phyloP scores from a whole-genome alignment of 2,888 invertebrate species.

The Mythimna vitellina region DNA sequence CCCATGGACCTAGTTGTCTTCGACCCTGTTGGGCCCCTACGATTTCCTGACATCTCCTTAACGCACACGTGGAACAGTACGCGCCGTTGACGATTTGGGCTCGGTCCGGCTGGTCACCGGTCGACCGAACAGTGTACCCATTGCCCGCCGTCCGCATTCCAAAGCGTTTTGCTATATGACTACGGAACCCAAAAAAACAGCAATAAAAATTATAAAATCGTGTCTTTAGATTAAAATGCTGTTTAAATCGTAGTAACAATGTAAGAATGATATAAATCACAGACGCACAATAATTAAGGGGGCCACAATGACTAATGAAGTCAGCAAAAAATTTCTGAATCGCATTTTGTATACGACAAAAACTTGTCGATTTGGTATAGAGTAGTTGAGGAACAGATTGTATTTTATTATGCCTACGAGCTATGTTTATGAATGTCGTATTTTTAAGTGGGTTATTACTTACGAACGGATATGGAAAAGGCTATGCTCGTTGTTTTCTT shows the following conservation, averaged over 20 bases:
- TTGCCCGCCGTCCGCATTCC: too few relatives aligned
- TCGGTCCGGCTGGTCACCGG: too few relatives aligned
- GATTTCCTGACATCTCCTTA: too few relatives aligned
- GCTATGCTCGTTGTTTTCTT: too few relatives aligned
- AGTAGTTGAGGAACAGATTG: slow-evolving; percentile 23
- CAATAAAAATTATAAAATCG: slow-evolving; percentile 60
- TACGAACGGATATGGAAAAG: too few relatives aligned
- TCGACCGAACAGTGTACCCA: too few relatives aligned
- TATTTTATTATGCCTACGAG: slow-evolving; percentile 34
- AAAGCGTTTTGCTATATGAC: background rate
- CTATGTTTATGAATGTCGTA: background rate
- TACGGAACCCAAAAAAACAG: slow-evolving; percentile 11
- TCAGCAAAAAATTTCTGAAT: slow-evolving; percentile 79
- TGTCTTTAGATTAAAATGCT: slow-evolving; percentile 59
- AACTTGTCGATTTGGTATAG: slow-evolving; percentile 43
- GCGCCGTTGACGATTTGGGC: too few relatives aligned
- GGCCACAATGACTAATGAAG: slow-evolving; percentile 83
- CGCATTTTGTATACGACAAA: slow-evolving; percentile 63
- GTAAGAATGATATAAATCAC: slow-evolving; percentile 68
- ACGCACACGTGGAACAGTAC: too few relatives aligned
- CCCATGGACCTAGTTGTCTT: too few relatives aligned
- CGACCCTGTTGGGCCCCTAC: too few relatives aligned
- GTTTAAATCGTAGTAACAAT: slow-evolving; percentile 60
- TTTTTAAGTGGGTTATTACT: background rate
- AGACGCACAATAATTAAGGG: slow-evolving; percentile 80